Evolutionary conservation across 1,140 invertebrate species (phyloP), one percentile per base, ranked within the genome.

Genomic region (Lutraria rhynchaena): DNA sequence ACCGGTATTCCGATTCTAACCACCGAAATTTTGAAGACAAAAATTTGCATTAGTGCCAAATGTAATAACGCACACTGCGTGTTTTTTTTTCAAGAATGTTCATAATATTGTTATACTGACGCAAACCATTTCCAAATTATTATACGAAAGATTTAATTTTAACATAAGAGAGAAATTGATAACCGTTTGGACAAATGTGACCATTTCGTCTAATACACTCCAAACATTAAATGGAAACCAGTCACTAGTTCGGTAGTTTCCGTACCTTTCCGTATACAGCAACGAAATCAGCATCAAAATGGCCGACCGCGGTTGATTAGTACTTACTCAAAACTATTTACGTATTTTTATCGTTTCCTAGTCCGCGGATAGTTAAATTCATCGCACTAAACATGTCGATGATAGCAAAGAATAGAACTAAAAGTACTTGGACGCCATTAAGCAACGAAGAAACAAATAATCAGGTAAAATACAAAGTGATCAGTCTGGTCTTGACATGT

Each of bases 361-460:
- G 7, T 55, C 17, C 31, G 27, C 22, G 19, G 11, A 22, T 1
- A 11, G 22, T 41, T 75, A 24, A 19, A 27, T 44, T 44, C 9
- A 29, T 41, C 9, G 3, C 24, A 1, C 55, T 53, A 22, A 87
- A 78, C 58, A 92, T 91, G 90, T 87, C 90, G 3, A 88, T 88
- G 83, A 88, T 90, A 58, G 90, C 90, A n/a, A 92, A 90, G 77
- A 91, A 90, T 82, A 80, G 89, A 53, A 85, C 88, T 1, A 91
- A 92, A 76, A 92, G 92, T 75, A 87, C 89, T 2, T 92, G 92
- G 92, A 92, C 92, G 0, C 92, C 92, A 24, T 60, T 92, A 33
- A 91, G 87, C 55, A 89, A 91, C 74, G 88, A 87, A 80, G 89
- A 89, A 65, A 88, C 88, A 29, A 92, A 92, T 74, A 87, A 89